Evolutionary conservation across 1,140 invertebrate species (phyloP).

Genomic region (Oryctes rhinoceros): DNA sequence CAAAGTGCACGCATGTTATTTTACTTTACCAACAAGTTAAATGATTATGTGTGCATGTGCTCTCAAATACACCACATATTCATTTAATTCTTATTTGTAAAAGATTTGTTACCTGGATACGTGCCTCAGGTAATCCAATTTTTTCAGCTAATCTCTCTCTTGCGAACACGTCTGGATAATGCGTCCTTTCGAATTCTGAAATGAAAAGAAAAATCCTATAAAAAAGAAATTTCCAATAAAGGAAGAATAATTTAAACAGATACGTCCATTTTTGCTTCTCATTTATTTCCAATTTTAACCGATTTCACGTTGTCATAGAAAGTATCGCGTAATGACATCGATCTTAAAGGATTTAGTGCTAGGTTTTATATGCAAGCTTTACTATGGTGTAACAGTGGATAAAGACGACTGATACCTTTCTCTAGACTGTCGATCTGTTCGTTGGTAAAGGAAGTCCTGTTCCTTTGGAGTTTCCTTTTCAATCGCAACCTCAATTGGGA

Average conservation of each 20-base stretch:
- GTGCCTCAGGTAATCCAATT: slow-evolving; percentile 95
- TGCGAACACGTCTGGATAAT: slow-evolving; percentile 95
- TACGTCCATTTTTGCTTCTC: background rate
- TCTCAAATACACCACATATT: background rate
- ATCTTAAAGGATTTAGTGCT: background rate
- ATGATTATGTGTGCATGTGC: background rate
- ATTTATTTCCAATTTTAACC: background rate
- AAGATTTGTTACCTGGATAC: slow-evolving; percentile 87
- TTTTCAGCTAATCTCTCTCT: slow-evolving; percentile 94
- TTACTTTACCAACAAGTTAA: slow-evolving; percentile 20
- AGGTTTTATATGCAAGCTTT: background rate
- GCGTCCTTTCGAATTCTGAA: slow-evolving; percentile 77
- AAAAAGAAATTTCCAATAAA: background rate
- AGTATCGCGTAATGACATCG: background rate
- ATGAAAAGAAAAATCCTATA: slow-evolving; percentile 45
- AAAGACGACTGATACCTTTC: slow-evolving; percentile 75
- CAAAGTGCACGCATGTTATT: background rate
- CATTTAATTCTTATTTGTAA: slow-evolving; percentile 46
- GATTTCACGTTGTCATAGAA: background rate
- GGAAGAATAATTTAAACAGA: background rate
- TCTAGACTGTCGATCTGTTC: slow-evolving; percentile 99
- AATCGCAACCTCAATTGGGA: slow-evolving; percentile 86
- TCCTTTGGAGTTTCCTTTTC: slow-evolving; percentile 97
- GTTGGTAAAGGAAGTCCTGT: slow-evolving; percentile 98
- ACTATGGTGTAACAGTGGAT: background rate